Evolutionary conservation across 35 echinoderm and acorn worm species (phyloP), one percentile per base, ranked within the genome.

Genomic region (Chiridota heheva): DNA sequence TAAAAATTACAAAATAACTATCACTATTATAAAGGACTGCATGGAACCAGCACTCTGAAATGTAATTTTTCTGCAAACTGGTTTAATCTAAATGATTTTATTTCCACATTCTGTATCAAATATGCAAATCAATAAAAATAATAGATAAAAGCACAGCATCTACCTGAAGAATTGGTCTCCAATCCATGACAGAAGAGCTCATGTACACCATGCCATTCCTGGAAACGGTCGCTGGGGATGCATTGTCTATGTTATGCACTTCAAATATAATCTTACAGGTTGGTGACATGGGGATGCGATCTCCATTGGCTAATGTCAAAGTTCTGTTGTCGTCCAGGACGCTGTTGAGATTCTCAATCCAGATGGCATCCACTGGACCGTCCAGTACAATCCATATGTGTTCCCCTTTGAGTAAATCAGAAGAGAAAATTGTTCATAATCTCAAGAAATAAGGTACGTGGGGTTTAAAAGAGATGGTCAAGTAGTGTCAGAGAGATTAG

Each of bases 291-390:
- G 88, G 88, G 55, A 96, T 96, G 67, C 93, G 88, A 59, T 96
- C 93, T 39, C 93, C 93, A 66, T 96, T 96, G 57, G 93, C 93
- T 66, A 96, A 60, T 15, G 87, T 96, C 71, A 96, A 36, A 17
- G 93, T 96, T 63, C 67, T 96, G 84, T 96, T 96, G 66, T 96
- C 93, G 71, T 96, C 93, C 30, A 96, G 44, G 24, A 90, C 93
- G 84, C 93, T 96, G 84, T 96, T 96, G 8, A 96, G 78, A 42
- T 96, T 96, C 78, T 96, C 93, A 84, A 96, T 96, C 93, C 93
- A 96, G 37, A 96, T 96, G 22, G 93, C 93, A 80, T 96, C 93
- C 16, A 96, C 93, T 26, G 93, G 93, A 15, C 93, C 93, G 81
- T 96, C 93, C 25, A 96, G 72, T 12, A 96, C 81, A 44, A 96